phyloP scores from a whole-genome alignment of 2,113 vertebrate genomes.

The Grammomys surdaster region DNA sequence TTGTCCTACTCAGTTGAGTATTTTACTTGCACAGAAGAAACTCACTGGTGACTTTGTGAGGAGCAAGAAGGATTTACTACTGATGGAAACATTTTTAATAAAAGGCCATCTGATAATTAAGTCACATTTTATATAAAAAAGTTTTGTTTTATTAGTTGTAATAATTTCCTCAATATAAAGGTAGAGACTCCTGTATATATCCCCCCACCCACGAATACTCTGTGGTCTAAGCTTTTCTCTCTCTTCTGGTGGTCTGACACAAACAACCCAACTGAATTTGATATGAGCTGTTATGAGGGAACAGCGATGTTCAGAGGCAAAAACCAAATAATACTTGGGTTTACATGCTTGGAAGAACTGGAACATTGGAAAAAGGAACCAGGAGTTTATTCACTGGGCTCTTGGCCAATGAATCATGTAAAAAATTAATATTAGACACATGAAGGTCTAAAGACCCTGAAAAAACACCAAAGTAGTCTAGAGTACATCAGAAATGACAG shows the following conservation, averaged over 20 bases:
- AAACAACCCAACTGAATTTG: background rate
- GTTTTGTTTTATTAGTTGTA: background rate
- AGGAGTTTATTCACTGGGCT: background rate
- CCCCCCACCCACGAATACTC: background rate
- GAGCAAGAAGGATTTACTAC: conserved; percentile 6
- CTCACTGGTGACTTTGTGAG: background rate
- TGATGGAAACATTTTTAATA: background rate
- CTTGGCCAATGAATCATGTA: background rate
- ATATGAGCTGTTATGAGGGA: background rate
- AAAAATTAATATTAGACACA: background rate
- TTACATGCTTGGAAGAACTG: background rate
- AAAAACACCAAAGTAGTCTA: background rate
- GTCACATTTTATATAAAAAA: background rate
- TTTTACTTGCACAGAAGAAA: background rate
- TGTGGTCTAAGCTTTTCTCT: too few species aligned
- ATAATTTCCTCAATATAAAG: background rate
- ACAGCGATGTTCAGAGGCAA: background rate
- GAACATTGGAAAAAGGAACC: background rate
- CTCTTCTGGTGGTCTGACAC: background rate
- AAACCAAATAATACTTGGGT: background rate
- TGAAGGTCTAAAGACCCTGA: background rate
- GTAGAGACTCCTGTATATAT: background rate
- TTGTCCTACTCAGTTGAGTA: background rate
- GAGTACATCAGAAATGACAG: background rate
- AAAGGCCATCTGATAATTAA: background rate